Percentiles rank a stretch among this genome's conserved stretches.
These are phyloP conservation scores for Musca domestica DNA, from an alignment of 1,140 invertebrate genomes.

Conservation along the genomic window DNA sequence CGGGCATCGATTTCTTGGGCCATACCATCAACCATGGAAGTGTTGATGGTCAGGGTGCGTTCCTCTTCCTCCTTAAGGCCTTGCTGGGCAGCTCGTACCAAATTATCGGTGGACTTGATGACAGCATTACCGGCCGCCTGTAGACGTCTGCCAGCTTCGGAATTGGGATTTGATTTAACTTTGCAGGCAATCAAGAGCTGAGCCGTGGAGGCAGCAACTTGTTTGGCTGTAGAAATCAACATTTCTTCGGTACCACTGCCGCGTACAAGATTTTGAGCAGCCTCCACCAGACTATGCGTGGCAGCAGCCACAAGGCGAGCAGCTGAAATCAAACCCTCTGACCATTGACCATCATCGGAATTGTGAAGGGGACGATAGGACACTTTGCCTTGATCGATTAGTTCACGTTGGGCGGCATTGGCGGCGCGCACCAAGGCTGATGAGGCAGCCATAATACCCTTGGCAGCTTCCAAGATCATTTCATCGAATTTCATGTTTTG, in stretches of 20 bases:
- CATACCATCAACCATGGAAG: constrained; percentile 89
- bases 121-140: constrained; percentile 96
- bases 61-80: constrained; percentile 92
- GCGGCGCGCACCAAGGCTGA: constrained; percentile 95
- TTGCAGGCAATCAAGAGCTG: constrained; percentile 97
- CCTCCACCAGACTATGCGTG: constrained; percentile 95
- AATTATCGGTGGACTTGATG: constrained; percentile 94
- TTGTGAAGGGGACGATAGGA: constrained; percentile 74
- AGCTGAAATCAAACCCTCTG: constrained; percentile 94
- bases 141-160: constrained; percentile 87
- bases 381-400: constrained; percentile 84
- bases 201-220: constrained; percentile 95
- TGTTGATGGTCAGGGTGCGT: constrained; percentile 82
- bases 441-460: constrained; percentile 95
- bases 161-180: constrained; percentile 94
- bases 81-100: constrained; percentile 91
- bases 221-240: constrained; percentile 94
- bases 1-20: constrained; percentile 89
- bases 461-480: constrained; percentile 97
- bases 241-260: constrained; percentile 93
- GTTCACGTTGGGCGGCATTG: constrained; percentile 90
- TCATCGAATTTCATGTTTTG: constrained; percentile 97
- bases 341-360: constrained; percentile 98
- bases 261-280: constrained; percentile 94
- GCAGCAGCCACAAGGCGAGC: constrained; percentile 94